Percentiles rank a stretch among this genome's conserved stretches.
phyloP scores from a whole-genome alignment of 2,797 vertebrate species.

The Characodon lateralis region DNA sequence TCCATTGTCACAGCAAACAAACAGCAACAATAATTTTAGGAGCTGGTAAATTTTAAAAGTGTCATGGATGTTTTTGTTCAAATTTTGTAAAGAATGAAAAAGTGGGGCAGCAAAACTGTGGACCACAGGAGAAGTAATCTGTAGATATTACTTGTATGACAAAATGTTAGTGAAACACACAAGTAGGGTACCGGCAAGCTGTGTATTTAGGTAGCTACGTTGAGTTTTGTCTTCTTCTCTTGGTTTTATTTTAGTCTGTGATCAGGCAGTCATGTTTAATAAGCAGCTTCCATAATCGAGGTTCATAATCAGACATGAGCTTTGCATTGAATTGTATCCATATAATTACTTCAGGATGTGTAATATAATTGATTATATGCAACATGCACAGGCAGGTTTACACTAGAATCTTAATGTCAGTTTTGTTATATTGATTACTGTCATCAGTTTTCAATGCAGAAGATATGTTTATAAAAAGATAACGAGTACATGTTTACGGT shows the following conservation, averaged over 20 bases:
- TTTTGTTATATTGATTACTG: neutral
- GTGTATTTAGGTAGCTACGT: neutral
- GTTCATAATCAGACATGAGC: neutral
- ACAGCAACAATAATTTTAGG: neutral
- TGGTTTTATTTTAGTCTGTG: neutral
- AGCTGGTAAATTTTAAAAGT: neutral
- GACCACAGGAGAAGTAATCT: neutral
- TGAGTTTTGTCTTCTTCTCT: neutral
- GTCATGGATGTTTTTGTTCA: neutral
- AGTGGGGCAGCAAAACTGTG: neutral
- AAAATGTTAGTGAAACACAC: neutral
- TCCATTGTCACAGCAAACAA: neutral
- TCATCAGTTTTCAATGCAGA: neutral
- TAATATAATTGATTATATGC: neutral
- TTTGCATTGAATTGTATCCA: neutral
- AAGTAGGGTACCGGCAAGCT: neutral
- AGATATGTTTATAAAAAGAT: neutral
- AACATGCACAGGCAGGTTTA: neutral
- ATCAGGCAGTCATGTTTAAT: neutral
- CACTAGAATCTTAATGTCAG: neutral
- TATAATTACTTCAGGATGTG: neutral
- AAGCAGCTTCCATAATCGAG: neutral
- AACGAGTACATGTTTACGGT: neutral
- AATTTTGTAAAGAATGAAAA: neutral
- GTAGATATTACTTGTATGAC: neutral